A percentile compares a stretch with the other conserved stretches of the same genome.
Conservation (phyloP, 2,797 vertebrate genomes). For the Gallirallus australis region DNA sequence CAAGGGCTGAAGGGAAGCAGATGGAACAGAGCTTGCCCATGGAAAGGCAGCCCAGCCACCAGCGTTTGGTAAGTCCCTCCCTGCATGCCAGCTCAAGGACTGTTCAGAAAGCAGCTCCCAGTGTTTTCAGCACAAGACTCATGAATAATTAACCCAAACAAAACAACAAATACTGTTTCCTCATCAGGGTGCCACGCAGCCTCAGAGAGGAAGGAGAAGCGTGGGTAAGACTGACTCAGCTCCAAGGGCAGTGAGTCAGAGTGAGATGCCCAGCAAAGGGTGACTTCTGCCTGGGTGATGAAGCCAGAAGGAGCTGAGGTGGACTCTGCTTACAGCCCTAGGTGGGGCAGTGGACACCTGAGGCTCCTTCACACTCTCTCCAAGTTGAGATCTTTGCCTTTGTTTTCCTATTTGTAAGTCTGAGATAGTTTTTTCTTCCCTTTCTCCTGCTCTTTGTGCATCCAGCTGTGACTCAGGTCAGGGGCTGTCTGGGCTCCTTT, state of each 20-base stretch:
- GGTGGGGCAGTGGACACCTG: not conserved
- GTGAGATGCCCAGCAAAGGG: not conserved
- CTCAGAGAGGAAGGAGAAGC: not conserved
- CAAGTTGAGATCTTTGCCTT: not conserved
- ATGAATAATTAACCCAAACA: slow-evolving; percentile 10
- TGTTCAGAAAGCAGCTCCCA: slow-evolving; percentile 7
- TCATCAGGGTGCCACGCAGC: not conserved
- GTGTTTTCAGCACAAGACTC: not conserved
- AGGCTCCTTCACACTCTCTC: not conserved
- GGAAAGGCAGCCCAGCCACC: not conserved
- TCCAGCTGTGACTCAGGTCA: not conserved
- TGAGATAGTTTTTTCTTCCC: not conserved
- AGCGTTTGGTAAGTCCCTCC: slow-evolving; percentile 5
- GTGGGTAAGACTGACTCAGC: not conserved
- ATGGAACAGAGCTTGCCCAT: not conserved
- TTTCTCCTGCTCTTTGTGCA: not conserved
- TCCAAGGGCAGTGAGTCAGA: not conserved
- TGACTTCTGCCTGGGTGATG: not conserved
- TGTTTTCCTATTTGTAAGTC: not conserved
- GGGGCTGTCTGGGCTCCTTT: not conserved
- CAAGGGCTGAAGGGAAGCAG: slow-evolving; percentile 51
- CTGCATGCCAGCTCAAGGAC: not conserved
- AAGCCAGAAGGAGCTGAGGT: not conserved
- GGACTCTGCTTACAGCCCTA: not conserved
- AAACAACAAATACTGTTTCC: slow-evolving; percentile 11